Conservation (phyloP, 2,888 invertebrate genomes). For the Geotrupes spiniger region DNA sequence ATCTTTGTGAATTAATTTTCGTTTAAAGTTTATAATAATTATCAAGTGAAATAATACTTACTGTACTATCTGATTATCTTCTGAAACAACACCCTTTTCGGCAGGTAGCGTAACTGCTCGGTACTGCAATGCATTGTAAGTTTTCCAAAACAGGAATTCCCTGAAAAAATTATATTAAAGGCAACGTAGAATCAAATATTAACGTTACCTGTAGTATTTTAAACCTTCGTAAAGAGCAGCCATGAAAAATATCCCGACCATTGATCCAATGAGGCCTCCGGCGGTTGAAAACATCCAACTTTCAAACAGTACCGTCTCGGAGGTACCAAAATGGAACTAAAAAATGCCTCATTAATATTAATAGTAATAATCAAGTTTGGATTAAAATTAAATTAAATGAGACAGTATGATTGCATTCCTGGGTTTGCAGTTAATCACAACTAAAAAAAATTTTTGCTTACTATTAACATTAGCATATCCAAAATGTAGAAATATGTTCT, state of each 20-base stretch:
- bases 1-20: too few species aligned
- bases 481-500: too few species aligned
- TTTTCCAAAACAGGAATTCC: constrained; percentile 83
- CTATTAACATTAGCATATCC: too few species aligned
- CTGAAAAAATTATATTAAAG: constrained; percentile 48
- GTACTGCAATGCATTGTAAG: constrained; percentile 81
- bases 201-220: constrained; percentile 71
- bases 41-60: constrained; percentile 55
- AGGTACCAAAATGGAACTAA: constrained; percentile 77
- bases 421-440: too few species aligned
- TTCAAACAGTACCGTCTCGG: constrained; percentile 62
- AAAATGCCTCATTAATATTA: constrained; percentile 46
- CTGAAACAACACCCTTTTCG: constrained; percentile 61
- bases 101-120: constrained; percentile 78
- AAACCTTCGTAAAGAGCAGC: constrained; percentile 94
- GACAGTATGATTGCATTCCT: too few species aligned
- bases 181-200: neutral
- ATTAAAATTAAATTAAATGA: too few species aligned
- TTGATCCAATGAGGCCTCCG: constrained; percentile 82
- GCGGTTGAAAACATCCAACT: constrained; percentile 75
- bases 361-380: neutral
- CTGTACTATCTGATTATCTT: constrained; percentile 76
- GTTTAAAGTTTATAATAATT: too few species aligned
- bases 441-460: too few species aligned
- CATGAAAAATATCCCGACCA: constrained; percentile 87